Conservation (phyloP, 1,140 invertebrate genomes). For the Drosophila seguyi region DNA sequence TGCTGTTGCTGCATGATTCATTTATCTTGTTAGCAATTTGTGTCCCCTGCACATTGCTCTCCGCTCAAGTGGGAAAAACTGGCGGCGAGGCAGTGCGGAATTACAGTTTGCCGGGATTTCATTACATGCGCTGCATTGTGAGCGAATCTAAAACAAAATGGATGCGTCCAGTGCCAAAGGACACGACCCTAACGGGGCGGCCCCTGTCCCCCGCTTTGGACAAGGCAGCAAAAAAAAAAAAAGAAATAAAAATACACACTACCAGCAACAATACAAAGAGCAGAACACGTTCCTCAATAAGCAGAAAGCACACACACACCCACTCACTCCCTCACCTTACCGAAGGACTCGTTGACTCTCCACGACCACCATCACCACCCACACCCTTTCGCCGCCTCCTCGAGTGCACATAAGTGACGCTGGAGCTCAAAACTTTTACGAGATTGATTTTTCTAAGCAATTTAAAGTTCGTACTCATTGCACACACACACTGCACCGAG, state of each 20-base stretch:
- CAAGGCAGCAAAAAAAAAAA: constrained; percentile 2
- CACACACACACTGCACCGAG: constrained; percentile 39
- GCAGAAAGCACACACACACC: constrained; percentile 40
- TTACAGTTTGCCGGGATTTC: constrained; percentile 48
- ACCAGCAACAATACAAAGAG: constrained; percentile 30
- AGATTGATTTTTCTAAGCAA: constrained; percentile 83
- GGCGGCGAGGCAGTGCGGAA: constrained; percentile 38
- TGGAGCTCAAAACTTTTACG: constrained; percentile 74
- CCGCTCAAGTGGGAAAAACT: constrained; percentile 15
- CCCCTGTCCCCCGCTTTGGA: too few relatives aligned
- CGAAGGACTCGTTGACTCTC: constrained; percentile 67
- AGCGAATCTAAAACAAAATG: constrained; percentile 59
- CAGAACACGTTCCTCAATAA: constrained; percentile 67
- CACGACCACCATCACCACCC: constrained; percentile 12
- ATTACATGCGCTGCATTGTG: constrained; percentile 47
- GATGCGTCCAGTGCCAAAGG: constrained; percentile 46
- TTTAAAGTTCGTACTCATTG: constrained; percentile 71
- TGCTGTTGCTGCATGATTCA: constrained; percentile 43
- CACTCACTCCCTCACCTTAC: constrained; percentile 15
- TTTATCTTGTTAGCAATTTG: constrained; percentile 58
- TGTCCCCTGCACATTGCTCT: constrained; percentile 49
- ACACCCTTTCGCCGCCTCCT: too few relatives aligned
- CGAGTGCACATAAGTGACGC: constrained; percentile 70
- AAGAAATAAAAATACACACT: constrained; percentile 7
- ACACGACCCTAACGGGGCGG: constrained; percentile 3